These are phyloP conservation scores for Dipodomys ordii DNA, from an alignment of 2,113 vertebrate species.

Conservation along the genomic window DNA sequence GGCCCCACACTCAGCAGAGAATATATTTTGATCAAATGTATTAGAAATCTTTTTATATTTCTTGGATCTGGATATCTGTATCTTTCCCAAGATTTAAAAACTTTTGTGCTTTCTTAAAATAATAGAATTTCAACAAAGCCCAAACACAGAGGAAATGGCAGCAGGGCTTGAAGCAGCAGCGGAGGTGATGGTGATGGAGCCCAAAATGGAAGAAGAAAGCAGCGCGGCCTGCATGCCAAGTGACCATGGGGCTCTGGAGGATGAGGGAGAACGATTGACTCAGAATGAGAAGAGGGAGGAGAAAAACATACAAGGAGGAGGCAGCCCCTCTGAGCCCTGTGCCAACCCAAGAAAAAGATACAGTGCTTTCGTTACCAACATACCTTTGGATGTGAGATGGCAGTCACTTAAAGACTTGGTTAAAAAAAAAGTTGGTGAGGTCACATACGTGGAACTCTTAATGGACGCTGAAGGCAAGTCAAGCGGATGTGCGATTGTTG, in stretches of 20 bases:
- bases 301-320: conserved; percentile 91
- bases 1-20: not conserved
- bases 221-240: no score
- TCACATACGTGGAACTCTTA: not conserved
- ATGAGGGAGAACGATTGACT: conserved; percentile 84
- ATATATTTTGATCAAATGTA: not conserved
- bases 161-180: not conserved
- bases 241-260: not conserved
- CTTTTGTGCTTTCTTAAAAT: no score
- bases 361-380: conserved; percentile 97
- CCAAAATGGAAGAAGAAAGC: no score
- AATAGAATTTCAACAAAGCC: not conserved
- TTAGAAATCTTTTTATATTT: not conserved
- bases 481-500: not conserved
- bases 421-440: conserved; percentile 92
- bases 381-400: conserved; percentile 97
- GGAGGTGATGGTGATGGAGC: not conserved
- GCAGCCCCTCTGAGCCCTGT: conserved; percentile 94
- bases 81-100: no score
- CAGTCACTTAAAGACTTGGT: conserved; percentile 96
- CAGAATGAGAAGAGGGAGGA: conserved; percentile 87
- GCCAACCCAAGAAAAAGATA: conserved; percentile 93
- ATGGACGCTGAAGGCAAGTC: not conserved
- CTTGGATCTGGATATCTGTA: not conserved
- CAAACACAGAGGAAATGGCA: not conserved